Evolutionary conservation across 2,797 vertebrate genomes (phyloP).

Genomic region (Argya squamiceps): DNA sequence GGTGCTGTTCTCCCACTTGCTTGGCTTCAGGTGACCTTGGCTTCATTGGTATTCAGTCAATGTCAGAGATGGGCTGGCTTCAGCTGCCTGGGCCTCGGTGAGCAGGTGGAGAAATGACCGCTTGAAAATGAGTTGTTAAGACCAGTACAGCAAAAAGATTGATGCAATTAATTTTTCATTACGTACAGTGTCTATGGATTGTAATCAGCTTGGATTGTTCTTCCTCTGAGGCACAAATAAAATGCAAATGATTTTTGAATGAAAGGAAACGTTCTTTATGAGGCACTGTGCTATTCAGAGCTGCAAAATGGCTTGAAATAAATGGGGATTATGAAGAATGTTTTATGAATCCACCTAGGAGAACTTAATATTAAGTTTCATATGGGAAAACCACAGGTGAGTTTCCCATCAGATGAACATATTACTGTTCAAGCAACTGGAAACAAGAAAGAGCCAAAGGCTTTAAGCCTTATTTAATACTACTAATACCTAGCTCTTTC

Average conservation of each 20-base stretch:
- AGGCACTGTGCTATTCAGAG: conserved; percentile 43
- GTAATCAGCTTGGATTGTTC: conserved; percentile 81
- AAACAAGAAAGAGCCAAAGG: not conserved
- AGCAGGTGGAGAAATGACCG: conserved; percentile 85
- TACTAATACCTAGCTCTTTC: not conserved
- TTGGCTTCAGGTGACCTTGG: conserved; percentile 66
- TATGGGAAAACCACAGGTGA: conserved; percentile 39
- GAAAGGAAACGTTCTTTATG: conserved; percentile 69
- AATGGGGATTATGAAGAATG: conserved; percentile 61
- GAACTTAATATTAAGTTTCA: conserved; percentile 44
- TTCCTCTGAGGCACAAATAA: conserved; percentile 76
- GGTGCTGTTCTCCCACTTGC: conserved; percentile 22
- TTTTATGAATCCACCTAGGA: conserved; percentile 66
- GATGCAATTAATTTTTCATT: conserved; percentile 89
- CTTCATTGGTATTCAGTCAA: conserved; percentile 79
- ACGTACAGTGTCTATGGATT: conserved; percentile 74
- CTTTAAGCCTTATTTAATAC: conserved; percentile 24
- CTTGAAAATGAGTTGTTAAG: conserved; percentile 85
- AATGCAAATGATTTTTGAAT: conserved; percentile 76
- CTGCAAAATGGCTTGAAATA: conserved; percentile 66
- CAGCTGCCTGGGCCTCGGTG: conserved; percentile 71
- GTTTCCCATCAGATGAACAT: conserved; percentile 12
- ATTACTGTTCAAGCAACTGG: conserved; percentile 13
- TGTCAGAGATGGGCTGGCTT: conserved; percentile 70
- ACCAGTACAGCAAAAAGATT: conserved; percentile 82